A percentile compares a stretch with the other conserved stretches of the same genome.
phyloP scores from a whole-genome alignment of 1,140 invertebrate genomes.

The Drosophila ohnishii region DNA sequence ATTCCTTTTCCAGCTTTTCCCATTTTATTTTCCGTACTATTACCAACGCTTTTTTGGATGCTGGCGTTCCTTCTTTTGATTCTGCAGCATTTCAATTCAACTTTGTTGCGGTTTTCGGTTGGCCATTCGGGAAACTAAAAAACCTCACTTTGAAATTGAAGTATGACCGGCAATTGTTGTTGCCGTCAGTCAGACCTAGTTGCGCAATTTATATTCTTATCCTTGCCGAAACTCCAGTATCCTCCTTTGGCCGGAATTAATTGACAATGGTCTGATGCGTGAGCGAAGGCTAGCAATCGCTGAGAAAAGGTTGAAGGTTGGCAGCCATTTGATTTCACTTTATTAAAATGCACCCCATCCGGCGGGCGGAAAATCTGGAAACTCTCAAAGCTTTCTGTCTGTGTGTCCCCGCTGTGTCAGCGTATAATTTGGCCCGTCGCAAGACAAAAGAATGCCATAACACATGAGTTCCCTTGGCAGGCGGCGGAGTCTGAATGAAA shows the following conservation, averaged over 20 bases:
- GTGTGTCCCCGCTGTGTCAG: constrained; percentile 27
- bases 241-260: constrained; percentile 15
- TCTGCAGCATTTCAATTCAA: constrained; percentile 34
- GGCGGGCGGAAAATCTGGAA: constrained; percentile 1
- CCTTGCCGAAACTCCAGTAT: not conserved
- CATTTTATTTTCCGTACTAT: constrained; percentile 3
- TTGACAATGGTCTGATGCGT: constrained; percentile 13
- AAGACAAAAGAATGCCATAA: constrained; percentile 44
- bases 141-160: constrained; percentile 54
- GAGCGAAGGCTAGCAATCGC: constrained; percentile 6
- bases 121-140: constrained; percentile 29
- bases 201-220: constrained; percentile 37
- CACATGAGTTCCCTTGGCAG: constrained; percentile 30
- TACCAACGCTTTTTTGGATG: constrained; percentile 12
- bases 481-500: constrained; percentile 46
- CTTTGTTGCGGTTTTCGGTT: constrained; percentile 55
- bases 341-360: constrained; percentile 24
- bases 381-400: constrained; percentile 5
- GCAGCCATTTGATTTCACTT: constrained; percentile 23
- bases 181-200: constrained; percentile 16
- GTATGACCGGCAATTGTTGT: constrained; percentile 33
- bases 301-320: constrained; percentile 14
- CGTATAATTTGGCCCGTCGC: constrained; percentile 36
- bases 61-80: constrained; percentile 16
- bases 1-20: not conserved